A percentile compares a stretch with the other conserved stretches of the same genome.
Conservation (phyloP, 2,113 vertebrate genomes). For the Phasianus colchicus region DNA sequence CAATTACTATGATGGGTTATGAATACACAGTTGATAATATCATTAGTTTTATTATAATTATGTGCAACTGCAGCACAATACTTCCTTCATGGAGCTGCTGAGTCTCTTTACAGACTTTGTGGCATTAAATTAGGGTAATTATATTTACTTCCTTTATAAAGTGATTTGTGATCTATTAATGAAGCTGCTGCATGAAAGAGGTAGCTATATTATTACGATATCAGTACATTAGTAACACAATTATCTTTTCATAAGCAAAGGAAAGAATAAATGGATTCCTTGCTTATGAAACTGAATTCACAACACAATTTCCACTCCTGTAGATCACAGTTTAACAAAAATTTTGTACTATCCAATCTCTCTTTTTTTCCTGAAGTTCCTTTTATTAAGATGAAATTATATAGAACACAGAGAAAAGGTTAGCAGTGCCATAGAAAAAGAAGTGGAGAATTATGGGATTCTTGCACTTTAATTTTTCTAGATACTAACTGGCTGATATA, state of each 20-base stretch:
- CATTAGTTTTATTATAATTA: neutral
- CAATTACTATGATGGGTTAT: neutral
- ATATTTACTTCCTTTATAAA: neutral
- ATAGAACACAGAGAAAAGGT: neutral
- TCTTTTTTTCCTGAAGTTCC: neutral
- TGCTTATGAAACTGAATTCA: neutral
- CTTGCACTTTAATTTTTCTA: neutral
- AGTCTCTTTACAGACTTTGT: neutral
- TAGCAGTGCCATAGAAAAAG: neutral
- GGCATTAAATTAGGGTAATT: neutral
- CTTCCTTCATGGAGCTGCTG: neutral
- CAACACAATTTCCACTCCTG: neutral
- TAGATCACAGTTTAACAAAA: neutral
- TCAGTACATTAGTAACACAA: neutral
- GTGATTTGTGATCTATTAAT: neutral
- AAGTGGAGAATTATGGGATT: neutral
- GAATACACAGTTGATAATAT: neutral
- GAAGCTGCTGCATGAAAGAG: neutral
- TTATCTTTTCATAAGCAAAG: neutral
- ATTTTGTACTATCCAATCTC: neutral
- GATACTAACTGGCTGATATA: neutral
- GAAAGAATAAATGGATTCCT: neutral
- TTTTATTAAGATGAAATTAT: neutral
- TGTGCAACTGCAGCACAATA: neutral
- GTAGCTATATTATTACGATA: neutral